Conservation (phyloP, 2,888 invertebrate genomes). For the Tipula vernalis region DNA sequence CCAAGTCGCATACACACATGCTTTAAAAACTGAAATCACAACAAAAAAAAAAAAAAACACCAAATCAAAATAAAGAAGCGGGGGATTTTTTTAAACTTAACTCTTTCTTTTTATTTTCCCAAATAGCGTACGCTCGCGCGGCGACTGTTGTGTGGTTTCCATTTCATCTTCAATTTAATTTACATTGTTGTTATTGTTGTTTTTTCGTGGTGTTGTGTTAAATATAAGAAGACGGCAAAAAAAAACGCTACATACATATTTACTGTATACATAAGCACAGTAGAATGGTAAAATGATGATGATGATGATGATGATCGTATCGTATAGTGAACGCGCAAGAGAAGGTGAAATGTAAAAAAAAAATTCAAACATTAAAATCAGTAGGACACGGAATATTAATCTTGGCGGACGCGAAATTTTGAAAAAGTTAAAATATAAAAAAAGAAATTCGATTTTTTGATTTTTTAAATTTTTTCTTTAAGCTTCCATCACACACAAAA, state of each 20-base stretch:
- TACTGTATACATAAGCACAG: not conserved
- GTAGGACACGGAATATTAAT: slow-evolving; percentile 17
- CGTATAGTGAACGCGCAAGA: not conserved
- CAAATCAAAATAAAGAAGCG: not conserved
- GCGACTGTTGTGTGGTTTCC: not conserved
- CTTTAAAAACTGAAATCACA: not conserved
- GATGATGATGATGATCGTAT: not conserved
- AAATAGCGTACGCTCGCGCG: not conserved
- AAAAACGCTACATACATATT: not conserved
- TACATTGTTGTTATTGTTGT: not conserved
- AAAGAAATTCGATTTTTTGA: not conserved
- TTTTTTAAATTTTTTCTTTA: not conserved
- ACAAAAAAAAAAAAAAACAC: too few species aligned
- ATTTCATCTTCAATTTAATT: not conserved
- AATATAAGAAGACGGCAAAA: not conserved
- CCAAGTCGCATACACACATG: not conserved
- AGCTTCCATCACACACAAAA: not conserved
- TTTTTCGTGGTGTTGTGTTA: not conserved
- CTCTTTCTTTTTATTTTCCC: not conserved
- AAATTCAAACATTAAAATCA: slow-evolving; percentile 15
- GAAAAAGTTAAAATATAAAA: not conserved
- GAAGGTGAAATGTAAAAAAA: slow-evolving; percentile 7
- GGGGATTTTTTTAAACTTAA: not conserved
- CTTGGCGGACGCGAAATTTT: slow-evolving; percentile 15
- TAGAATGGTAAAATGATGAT: not conserved